Evolutionary conservation across 2,888 invertebrate genomes (phyloP).

Genomic region (Drosophila stalkeri): DNA sequence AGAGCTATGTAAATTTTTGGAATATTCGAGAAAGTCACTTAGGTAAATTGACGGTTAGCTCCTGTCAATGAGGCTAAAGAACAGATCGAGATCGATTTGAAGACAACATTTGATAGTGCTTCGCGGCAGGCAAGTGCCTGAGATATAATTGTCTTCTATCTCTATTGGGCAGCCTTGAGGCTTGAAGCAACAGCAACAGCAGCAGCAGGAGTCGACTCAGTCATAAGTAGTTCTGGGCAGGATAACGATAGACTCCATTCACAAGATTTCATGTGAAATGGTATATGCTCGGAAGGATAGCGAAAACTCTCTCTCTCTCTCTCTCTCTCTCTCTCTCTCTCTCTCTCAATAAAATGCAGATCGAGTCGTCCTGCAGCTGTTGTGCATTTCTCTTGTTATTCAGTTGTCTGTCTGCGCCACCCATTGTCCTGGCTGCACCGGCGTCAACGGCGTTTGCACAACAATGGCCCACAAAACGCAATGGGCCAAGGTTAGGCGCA

Average conservation of each 20-base stretch:
- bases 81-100: conserved; percentile 1
- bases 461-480: conserved; percentile 49
- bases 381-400: conserved; percentile 5
- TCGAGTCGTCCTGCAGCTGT: conserved; percentile 36
- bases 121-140: neutral
- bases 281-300: neutral
- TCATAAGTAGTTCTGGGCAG: conserved; percentile 43
- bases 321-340: conserved; percentile 27
- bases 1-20: conserved; percentile 1
- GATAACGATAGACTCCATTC: conserved; percentile 33
- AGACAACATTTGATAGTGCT: neutral
- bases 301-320: conserved; percentile 24
- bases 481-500: conserved; percentile 50
- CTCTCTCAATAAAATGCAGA: conserved; percentile 40
- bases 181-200: neutral
- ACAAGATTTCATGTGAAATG: conserved; percentile 47
- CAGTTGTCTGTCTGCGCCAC: conserved; percentile 5
- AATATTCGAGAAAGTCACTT: neutral
- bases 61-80: neutral
- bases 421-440: conserved; percentile 40
- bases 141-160: neutral
- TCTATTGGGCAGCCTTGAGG: conserved; percentile 28
- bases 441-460: conserved; percentile 61
- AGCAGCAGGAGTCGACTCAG: conserved; percentile 26
- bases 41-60: neutral